Conservation (phyloP, 2,888 invertebrate genomes). For the Ectemnius continuus region DNA sequence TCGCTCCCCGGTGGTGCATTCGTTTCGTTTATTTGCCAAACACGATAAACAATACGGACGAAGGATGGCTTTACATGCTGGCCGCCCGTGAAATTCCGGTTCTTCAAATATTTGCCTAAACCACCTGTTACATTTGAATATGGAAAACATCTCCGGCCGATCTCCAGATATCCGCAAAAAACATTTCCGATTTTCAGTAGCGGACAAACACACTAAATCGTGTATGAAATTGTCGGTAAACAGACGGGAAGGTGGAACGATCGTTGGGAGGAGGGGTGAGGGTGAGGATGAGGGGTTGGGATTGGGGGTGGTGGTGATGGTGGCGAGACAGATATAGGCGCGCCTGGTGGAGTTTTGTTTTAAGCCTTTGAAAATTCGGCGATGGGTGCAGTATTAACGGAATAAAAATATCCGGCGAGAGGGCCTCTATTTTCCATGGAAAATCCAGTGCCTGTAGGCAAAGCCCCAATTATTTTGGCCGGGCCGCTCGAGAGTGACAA, state of each 20-base stretch:
- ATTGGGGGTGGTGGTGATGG: no score
- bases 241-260: neutral
- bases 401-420: conserved; percentile 35
- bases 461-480: conserved; percentile 58
- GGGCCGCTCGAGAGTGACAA: conserved; percentile 49
- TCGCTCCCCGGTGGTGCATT: conserved; percentile 46
- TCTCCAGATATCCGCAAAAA: neutral
- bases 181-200: neutral
- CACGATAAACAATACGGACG: conserved; percentile 45
- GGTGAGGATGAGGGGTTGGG: no score
- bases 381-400: conserved; percentile 26
- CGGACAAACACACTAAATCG: neutral
- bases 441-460: conserved; percentile 37
- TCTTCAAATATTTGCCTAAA: conserved; percentile 8
- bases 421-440: conserved; percentile 49
- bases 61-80: conserved; percentile 19
- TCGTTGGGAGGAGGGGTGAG: neutral
- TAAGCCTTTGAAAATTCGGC: conserved; percentile 27
- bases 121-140: conserved; percentile 21
- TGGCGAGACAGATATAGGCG: neutral
- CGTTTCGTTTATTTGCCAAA: conserved; percentile 26
- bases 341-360: neutral
- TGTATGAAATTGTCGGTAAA: neutral
- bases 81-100: conserved; percentile 1
- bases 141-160: neutral